A percentile compares a stretch with the other conserved stretches of the same genome.
Evolutionary conservation across 2,113 vertebrate species (phyloP).

Genomic region (Channa argus): DNA sequence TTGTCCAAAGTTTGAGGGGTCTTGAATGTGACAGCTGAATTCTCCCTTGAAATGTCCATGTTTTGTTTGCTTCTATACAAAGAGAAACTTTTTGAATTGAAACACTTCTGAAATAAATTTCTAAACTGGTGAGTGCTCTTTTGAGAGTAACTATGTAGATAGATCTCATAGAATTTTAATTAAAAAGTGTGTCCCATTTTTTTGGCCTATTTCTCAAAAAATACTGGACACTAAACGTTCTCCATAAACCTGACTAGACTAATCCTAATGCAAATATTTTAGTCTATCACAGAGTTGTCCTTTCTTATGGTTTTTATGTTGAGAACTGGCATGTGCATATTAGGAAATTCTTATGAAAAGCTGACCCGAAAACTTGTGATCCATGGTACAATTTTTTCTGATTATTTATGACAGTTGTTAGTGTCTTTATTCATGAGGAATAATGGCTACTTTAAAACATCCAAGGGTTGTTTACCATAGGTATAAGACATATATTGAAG

Average conservation of each 20-base stretch:
- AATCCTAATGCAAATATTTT: too few relatives aligned
- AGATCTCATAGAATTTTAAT: too few relatives aligned
- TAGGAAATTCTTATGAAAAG: too few relatives aligned
- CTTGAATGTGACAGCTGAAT: constrained; percentile 59
- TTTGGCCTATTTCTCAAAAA: too few relatives aligned
- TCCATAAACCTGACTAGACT: too few relatives aligned
- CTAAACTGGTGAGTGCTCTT: background rate
- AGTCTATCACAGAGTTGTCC: too few relatives aligned
- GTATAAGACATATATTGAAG: constrained; percentile 8
- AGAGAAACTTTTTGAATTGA: constrained; percentile 7
- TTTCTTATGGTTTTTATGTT: too few relatives aligned
- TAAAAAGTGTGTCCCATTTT: too few relatives aligned
- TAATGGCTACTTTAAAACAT: background rate
- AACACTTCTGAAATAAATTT: background rate
- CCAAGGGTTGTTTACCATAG: background rate
- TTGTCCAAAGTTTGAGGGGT: constrained; percentile 67
- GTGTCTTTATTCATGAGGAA: constrained; percentile 4
- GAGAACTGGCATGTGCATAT: too few relatives aligned
- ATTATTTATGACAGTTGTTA: background rate
- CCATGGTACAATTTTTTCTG: background rate
- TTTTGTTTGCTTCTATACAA: constrained; percentile 25
- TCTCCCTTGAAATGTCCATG: constrained; percentile 46
- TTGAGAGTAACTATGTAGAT: too few relatives aligned
- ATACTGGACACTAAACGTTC: too few relatives aligned
- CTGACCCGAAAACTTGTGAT: background rate